A percentile compares a stretch with the other conserved stretches of the same genome.
Conservation (phyloP, 2,797 vertebrate genomes). For the Sebastes jordani region DNA sequence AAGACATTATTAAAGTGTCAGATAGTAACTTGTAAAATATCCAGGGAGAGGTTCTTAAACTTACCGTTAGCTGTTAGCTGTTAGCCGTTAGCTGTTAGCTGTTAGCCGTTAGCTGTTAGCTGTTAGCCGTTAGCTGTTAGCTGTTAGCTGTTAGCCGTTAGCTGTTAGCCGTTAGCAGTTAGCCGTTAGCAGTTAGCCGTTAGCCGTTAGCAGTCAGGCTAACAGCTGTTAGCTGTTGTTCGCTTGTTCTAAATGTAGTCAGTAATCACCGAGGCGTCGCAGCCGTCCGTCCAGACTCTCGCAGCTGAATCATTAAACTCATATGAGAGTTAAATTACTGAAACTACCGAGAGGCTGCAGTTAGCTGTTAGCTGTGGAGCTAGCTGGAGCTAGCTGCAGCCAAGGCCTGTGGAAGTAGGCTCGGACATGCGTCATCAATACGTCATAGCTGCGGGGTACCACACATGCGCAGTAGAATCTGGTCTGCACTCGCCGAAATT, state of each 20-base stretch:
- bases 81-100: not conserved
- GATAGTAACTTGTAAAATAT: too few species aligned
- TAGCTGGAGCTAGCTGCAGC: not conserved
- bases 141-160: not conserved
- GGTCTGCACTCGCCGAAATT: too few species aligned
- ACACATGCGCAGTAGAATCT: too few species aligned
- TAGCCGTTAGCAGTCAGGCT: not conserved
- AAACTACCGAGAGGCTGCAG: not conserved
- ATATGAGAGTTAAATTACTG: fast-evolving
- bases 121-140: too few species aligned
- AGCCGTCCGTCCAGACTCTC: fast-evolving
- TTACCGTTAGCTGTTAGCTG: not conserved
- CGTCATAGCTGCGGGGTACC: too few species aligned
- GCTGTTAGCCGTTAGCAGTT: not conserved
- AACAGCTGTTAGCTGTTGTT: too few species aligned
- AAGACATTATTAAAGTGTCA: too few species aligned
- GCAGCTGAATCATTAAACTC: fast-evolving
- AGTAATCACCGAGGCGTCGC: too few species aligned
- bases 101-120: not conserved
- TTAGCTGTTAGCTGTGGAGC: not conserved
- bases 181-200: not conserved
- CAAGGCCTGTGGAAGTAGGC: too few species aligned
- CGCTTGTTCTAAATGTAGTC: too few species aligned
- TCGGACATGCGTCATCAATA: too few species aligned
- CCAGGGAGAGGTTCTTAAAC: too few species aligned